Conservation (phyloP, 2,113 vertebrate species). For the Oryzias curvinotus region DNA sequence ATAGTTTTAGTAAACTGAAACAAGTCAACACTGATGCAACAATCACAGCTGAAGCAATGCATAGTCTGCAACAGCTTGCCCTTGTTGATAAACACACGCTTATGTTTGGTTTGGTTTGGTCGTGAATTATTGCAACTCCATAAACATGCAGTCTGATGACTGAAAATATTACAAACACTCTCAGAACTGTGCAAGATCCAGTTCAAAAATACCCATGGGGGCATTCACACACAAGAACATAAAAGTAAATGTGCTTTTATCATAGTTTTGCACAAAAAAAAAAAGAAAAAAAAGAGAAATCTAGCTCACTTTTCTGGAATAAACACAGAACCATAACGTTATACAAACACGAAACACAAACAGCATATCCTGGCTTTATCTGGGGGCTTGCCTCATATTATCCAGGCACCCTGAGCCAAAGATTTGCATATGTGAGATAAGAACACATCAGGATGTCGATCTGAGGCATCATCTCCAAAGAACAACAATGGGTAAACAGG, state of each 20-base stretch:
- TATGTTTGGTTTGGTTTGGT: constrained; percentile 66
- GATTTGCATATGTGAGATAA: constrained; percentile 33
- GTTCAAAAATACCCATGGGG: constrained; percentile 13
- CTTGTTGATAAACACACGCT: constrained; percentile 69
- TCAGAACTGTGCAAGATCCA: constrained; percentile 57
- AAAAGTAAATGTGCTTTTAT: constrained; percentile 4
- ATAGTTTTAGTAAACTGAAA: constrained; percentile 25
- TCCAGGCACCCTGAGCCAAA: constrained; percentile 22
- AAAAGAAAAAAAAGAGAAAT: no score
- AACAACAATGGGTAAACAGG: constrained; percentile 30
- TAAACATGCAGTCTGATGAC: constrained; percentile 65
- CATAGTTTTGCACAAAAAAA: not conserved
- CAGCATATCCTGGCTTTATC: constrained; percentile 34
- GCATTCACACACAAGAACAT: constrained; percentile 9
- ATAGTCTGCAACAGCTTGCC: constrained; percentile 44
- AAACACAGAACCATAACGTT: constrained; percentile 17
- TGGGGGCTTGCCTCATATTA: constrained; percentile 2
- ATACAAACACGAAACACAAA: constrained; percentile 36
- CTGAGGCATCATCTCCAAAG: constrained; percentile 26
- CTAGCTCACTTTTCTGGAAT: not conserved
- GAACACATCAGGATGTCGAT: constrained; percentile 33
- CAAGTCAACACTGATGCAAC: constrained; percentile 22
- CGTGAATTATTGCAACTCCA: constrained; percentile 67
- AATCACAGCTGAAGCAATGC: constrained; percentile 48
- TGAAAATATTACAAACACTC: constrained; percentile 70